These are phyloP conservation scores for Crocuta crocuta DNA, from an alignment of 2,113 vertebrate species.

Conservation along the genomic window DNA sequence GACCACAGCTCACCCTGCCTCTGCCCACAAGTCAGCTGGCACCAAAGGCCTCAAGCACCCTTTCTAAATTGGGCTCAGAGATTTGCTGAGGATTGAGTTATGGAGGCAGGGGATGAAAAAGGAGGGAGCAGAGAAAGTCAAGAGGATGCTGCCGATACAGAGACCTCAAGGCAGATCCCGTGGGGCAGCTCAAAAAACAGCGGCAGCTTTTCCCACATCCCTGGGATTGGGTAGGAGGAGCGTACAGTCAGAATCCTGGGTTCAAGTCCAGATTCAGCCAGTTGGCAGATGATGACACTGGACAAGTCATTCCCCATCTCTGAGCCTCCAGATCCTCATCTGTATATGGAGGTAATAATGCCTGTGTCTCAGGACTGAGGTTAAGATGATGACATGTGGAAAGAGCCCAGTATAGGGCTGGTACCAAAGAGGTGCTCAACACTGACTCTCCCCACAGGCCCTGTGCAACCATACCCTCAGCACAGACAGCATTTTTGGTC, in stretches of 20 bases:
- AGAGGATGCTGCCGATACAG: neutral
- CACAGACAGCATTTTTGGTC: neutral
- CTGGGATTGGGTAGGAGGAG: neutral
- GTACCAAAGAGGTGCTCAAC: neutral
- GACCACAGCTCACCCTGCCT: slow-evolving; percentile 32
- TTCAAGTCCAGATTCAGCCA: neutral
- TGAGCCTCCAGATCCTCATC: neutral
- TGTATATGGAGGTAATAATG: neutral
- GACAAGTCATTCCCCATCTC: neutral
- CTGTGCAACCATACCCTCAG: accelerated
- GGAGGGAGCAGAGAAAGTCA: neutral
- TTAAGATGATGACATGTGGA: neutral
- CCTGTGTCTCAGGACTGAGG: neutral
- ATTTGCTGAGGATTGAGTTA: slow-evolving; percentile 54
- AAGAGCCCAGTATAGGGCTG: neutral
- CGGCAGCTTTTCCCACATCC: neutral
- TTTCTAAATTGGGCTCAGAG: slow-evolving; percentile 51
- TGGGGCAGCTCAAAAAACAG: neutral
- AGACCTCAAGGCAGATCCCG: neutral
- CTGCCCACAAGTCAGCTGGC: neutral
- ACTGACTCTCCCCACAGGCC: neutral
- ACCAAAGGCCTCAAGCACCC: neutral
- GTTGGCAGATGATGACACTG: neutral
- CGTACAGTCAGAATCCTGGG: neutral
- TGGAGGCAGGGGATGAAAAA: neutral